Conservation (phyloP, 2,113 vertebrate species). For the Beaufortia kweichowensis region DNA sequence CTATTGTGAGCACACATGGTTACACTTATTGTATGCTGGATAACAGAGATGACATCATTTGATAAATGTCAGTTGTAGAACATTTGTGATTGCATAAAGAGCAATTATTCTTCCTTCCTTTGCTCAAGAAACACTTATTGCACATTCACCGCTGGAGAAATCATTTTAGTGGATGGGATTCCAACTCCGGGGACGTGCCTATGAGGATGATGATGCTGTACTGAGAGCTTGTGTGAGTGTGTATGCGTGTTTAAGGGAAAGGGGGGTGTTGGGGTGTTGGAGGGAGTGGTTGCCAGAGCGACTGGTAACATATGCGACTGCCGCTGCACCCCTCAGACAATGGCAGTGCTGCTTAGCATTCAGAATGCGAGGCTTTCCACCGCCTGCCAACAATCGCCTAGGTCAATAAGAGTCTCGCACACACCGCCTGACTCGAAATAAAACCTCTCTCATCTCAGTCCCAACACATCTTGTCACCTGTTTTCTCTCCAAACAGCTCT, state of each 20-base stretch:
- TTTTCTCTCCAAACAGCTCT: not conserved
- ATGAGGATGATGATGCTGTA: conserved; percentile 33
- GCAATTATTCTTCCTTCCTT: not conserved
- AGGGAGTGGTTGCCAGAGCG: conserved; percentile 72
- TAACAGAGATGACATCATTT: not conserved
- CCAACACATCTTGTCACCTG: conserved; percentile 5
- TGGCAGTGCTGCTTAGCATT: conserved; percentile 78
- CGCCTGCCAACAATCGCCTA: conserved; percentile 77
- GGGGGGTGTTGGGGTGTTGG: conserved; percentile 53
- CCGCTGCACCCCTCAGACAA: conserved; percentile 73
- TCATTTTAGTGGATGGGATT: not conserved
- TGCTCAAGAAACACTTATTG: not conserved
- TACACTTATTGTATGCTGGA: conserved; percentile 3
- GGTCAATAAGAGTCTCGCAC: conserved; percentile 68
- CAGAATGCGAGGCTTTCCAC: conserved; percentile 75
- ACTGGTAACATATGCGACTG: conserved; percentile 70
- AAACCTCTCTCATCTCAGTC: conserved; percentile 11
- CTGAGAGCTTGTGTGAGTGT: conserved; percentile 39
- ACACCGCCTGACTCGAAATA: conserved; percentile 11
- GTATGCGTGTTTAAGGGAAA: too few relatives aligned
- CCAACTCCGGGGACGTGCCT: conserved; percentile 1
- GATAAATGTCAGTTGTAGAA: conserved; percentile 15
- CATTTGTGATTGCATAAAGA: conserved; percentile 22
- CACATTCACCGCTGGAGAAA: not conserved
- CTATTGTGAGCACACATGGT: conserved; percentile 24